Percentiles rank a stretch among this genome's conserved stretches.
These are phyloP conservation scores for Patella pellucida DNA, from an alignment of 2,888 invertebrate genomes.

Conservation along the genomic window DNA sequence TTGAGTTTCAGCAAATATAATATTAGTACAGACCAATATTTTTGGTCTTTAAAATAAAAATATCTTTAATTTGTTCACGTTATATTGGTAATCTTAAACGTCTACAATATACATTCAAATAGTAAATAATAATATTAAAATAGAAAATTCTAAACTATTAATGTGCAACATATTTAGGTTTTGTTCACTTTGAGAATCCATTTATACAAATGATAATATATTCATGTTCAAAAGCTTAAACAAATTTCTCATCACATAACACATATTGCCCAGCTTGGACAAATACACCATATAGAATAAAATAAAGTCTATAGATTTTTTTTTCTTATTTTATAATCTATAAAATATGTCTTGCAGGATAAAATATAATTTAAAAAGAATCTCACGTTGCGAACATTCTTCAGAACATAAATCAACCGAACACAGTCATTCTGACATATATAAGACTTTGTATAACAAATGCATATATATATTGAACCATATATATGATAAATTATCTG, in stretches of 20 bases:
- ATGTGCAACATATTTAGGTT: conserved; percentile 44
- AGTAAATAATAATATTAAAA: conserved; percentile 54
- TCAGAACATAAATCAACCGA: conserved; percentile 21
- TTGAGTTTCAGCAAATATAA: conserved; percentile 61
- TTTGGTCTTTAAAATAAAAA: conserved; percentile 55
- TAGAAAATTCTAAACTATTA: conserved; percentile 56
- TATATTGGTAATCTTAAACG: conserved; percentile 15
- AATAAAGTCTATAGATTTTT: conserved; percentile 27
- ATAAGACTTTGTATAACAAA: conserved; percentile 5
- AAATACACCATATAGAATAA: conserved; percentile 28
- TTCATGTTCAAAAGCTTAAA: conserved; percentile 7
- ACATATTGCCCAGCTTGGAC: conserved; percentile 25
- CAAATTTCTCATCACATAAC: conserved; percentile 12
- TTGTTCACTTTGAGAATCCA: conserved; percentile 31
- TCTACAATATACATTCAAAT: conserved; percentile 38
- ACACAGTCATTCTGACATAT: conserved; percentile 10
- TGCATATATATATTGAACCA: conserved; percentile 11
- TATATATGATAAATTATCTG: conserved; percentile 9
- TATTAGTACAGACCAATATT: conserved; percentile 46
- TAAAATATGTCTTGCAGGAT: conserved; percentile 46
- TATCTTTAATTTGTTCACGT: conserved; percentile 36
- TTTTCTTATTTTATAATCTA: conserved; percentile 35
- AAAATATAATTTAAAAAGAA: conserved; percentile 50
- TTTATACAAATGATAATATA: conserved; percentile 38
- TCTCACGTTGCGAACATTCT: conserved; percentile 22